Evolutionary conservation across 2,113 vertebrate species (phyloP).

Genomic region (Pristiophorus japonicus): DNA sequence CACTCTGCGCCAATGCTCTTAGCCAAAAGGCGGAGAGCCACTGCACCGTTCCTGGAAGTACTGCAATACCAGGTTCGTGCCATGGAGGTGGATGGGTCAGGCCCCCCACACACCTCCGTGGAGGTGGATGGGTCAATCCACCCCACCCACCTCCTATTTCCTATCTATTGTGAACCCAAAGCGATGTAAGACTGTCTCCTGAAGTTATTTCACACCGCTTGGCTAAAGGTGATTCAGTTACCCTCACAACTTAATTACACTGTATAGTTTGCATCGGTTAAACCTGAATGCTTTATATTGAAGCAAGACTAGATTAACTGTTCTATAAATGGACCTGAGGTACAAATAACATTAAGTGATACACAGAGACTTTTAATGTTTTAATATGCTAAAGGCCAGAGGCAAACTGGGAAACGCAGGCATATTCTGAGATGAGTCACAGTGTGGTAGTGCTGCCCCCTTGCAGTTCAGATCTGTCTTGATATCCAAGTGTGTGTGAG

Average conservation of each 20-base stretch:
- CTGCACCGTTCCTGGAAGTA: too few species aligned
- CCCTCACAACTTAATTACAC: not conserved
- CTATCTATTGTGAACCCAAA: not conserved
- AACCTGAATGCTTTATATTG: not conserved
- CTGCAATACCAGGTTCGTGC: too few species aligned
- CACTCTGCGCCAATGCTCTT: too few species aligned
- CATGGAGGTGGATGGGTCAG: too few species aligned
- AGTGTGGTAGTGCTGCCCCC: constrained; percentile 6
- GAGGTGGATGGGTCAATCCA: too few species aligned
- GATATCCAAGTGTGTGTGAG: not conserved
- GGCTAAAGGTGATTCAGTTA: not conserved
- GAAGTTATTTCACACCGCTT: not conserved
- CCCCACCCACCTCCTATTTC: too few species aligned
- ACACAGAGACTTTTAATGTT: not conserved
- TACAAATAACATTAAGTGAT: not conserved
- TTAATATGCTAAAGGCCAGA: not conserved
- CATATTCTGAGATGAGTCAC: not conserved
- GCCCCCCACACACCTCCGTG: too few species aligned
- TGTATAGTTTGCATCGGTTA: not conserved
- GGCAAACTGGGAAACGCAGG: not conserved
- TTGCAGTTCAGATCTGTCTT: not conserved
- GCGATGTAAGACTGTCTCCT: too few species aligned
- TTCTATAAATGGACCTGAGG: not conserved
- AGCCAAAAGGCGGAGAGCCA: too few species aligned
- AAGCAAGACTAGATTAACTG: not conserved